phyloP scores from a whole-genome alignment of 2,113 vertebrate species.

The Pomatostomus ruficeps region DNA sequence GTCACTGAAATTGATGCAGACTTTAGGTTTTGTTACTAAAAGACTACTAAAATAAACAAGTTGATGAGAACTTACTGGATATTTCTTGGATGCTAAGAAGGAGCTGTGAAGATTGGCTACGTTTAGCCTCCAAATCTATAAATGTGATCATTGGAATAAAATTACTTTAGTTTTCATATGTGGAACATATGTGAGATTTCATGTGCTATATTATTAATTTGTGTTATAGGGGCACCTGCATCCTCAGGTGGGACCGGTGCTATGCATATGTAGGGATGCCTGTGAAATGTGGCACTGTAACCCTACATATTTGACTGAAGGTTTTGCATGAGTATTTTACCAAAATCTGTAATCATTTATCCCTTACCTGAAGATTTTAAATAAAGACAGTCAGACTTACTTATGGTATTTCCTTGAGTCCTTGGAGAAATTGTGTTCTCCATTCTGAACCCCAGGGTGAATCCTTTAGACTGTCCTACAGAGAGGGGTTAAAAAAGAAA shows the following conservation, averaged over 20 bases:
- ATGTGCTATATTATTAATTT: not conserved
- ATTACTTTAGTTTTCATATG: not conserved
- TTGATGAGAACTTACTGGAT: not conserved
- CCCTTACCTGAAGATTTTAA: not conserved
- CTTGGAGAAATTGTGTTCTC: not conserved
- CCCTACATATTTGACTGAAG: not conserved
- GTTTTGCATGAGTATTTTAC: not conserved
- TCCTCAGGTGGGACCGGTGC: not conserved
- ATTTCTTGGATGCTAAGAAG: not conserved
- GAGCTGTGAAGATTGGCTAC: not conserved
- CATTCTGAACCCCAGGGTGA: not conserved
- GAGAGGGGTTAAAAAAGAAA: not conserved
- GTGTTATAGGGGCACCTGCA: not conserved
- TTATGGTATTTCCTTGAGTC: not conserved
- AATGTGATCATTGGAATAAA: not conserved
- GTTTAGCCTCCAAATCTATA: not conserved
- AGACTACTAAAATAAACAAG: not conserved
- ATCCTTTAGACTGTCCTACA: not conserved
- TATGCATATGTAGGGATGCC: not conserved
- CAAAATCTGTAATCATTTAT: not conserved
- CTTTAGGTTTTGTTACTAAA: not conserved
- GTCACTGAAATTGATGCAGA: not conserved
- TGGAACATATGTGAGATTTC: not conserved
- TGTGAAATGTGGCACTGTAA: not conserved
- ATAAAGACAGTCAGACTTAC: not conserved